Evolutionary conservation across 1,140 invertebrate genomes (phyloP).

Genomic region (Achroia grisella): DNA sequence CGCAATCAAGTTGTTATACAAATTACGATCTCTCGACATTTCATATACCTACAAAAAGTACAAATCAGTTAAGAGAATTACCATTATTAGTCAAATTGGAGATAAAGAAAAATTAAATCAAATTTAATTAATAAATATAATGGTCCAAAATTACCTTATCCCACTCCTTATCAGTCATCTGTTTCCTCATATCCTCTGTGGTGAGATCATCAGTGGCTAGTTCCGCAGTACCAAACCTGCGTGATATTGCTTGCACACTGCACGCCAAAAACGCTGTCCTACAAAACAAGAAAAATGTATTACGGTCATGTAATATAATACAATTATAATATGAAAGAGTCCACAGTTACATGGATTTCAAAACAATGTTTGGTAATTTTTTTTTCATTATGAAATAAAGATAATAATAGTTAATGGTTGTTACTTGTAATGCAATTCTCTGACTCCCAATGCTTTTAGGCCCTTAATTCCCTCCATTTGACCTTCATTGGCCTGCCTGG

Average conservation of each 20-base stretch:
- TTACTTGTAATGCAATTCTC: conserved; percentile 92
- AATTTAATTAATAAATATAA: no score
- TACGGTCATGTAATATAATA: no score
- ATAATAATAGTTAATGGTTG: conserved; percentile 5
- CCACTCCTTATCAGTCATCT: conserved; percentile 97
- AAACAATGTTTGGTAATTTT: no score
- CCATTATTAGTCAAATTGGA: no score
- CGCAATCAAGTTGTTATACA: conserved; percentile 93
- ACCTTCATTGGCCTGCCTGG: conserved; percentile 81
- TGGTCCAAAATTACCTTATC: conserved; percentile 75
- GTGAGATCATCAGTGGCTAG: conserved; percentile 87
- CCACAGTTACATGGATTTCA: no score
- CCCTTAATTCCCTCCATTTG: conserved; percentile 92
- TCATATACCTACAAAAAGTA: conserved; percentile 87
- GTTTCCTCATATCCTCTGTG: conserved; percentile 92
- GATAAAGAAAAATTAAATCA: no score
- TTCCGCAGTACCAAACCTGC: conserved; percentile 87
- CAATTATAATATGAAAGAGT: no score
- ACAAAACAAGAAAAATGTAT: no score
- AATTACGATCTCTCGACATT: conserved; percentile 95
- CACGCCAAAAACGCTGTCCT: conserved; percentile 96
- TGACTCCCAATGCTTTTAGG: conserved; percentile 93
- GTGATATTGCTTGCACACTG: conserved; percentile 89
- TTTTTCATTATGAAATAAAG: no score
- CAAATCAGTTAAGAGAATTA: no score